Conservation (phyloP, 2,113 vertebrate genomes). For the Chitala chitala region DNA sequence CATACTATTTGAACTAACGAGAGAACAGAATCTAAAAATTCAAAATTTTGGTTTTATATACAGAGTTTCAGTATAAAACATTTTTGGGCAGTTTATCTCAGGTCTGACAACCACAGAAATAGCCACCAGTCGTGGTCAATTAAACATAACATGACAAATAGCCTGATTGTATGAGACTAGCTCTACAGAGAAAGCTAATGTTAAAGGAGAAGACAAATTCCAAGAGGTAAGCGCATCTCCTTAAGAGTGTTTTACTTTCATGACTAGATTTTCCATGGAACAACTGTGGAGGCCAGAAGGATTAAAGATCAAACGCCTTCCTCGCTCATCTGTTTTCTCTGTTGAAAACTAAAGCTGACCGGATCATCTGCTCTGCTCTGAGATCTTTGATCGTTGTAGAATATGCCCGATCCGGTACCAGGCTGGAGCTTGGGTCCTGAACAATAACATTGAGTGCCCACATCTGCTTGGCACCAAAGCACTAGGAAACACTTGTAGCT, state of each 20-base stretch:
- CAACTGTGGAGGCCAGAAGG: not conserved
- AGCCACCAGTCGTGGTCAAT: not conserved
- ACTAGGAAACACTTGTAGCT: not conserved
- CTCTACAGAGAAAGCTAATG: not conserved
- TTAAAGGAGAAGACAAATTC: not conserved
- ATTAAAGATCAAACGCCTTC: slow-evolving; percentile 17
- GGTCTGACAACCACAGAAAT: not conserved
- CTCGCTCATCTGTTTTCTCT: slow-evolving; percentile 1
- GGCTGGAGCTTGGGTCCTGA: not conserved
- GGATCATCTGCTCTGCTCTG: not conserved
- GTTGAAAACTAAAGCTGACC: not conserved
- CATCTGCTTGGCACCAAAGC: not conserved
- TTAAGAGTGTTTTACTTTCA: not conserved
- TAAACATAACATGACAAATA: not conserved
- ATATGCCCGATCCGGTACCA: not conserved
- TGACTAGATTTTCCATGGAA: not conserved
- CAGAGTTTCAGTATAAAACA: no score
- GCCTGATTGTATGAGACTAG: slow-evolving; percentile 16
- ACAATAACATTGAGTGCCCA: slow-evolving; percentile 18
- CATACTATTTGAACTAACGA: no score
- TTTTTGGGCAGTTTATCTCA: no score
- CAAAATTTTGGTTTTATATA: no score
- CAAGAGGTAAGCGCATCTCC: not conserved
- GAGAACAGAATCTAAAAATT: no score
- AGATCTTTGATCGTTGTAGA: not conserved